Evolutionary conservation across 2,888 invertebrate species (phyloP).

Genomic region (Cheilosia vulpina): DNA sequence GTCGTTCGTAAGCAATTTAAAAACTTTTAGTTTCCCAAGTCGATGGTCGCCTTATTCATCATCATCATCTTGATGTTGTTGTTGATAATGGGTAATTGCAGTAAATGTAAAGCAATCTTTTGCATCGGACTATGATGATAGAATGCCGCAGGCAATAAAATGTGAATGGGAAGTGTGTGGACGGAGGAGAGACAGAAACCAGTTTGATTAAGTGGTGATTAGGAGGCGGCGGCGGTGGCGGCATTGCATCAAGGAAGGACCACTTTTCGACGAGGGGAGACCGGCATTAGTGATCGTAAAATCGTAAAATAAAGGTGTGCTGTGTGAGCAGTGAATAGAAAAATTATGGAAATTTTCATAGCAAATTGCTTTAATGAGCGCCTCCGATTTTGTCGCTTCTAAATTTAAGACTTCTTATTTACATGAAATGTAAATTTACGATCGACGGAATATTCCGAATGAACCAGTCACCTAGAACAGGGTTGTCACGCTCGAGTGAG

Average conservation of each 20-base stretch:
- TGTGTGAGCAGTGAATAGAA: conserved; percentile 33
- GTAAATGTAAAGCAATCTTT: conserved; percentile 1
- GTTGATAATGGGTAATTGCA: conserved; percentile 46
- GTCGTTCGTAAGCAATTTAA: conserved; percentile 53
- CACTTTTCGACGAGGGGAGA: conserved; percentile 1
- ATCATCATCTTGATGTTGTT: conserved; percentile 16
- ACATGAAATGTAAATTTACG: background rate
- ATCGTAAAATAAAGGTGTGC: conserved; percentile 45
- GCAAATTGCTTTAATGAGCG: conserved; percentile 19
- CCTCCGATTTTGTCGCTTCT: conserved; percentile 11
- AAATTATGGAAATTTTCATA: conserved; percentile 28
- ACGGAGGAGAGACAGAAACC: conserved; percentile 12
- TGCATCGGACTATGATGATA: conserved; percentile 16
- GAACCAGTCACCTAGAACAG: conserved; percentile 30
- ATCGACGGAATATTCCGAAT: background rate
- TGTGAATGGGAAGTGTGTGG: conserved; percentile 2
- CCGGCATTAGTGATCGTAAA: conserved; percentile 26
- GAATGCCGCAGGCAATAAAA: conserved; percentile 21
- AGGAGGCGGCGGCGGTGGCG: conserved; percentile 1
- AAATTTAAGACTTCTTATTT: too few species aligned
- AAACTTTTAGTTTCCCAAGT: conserved; percentile 6
- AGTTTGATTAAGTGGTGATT: conserved; percentile 46
- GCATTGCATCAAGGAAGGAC: conserved; percentile 3
- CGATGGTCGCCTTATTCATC: conserved; percentile 4
- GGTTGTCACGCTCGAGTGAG: conserved; percentile 8